Base-by-base conservation (phyloP, 2,113 vertebrate genomes). In the Cervus canadensis region DNA sequence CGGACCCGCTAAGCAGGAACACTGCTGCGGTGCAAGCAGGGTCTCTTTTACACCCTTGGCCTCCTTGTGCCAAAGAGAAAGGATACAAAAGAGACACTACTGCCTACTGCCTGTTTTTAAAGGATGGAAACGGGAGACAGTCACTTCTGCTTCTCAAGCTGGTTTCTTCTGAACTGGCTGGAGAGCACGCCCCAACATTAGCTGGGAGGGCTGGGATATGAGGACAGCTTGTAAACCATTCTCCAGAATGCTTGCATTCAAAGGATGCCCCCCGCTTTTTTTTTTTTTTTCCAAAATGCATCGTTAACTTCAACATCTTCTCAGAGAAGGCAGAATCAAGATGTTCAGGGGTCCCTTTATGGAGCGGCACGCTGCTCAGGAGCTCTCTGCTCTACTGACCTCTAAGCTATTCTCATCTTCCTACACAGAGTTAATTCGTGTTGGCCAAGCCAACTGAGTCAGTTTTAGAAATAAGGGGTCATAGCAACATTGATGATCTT, bases 11-110 rank as follows among this genome's bases (percentile, higher is more conserved):
- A 11, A 19, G 23, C 3, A 43, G 59, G 23, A 48, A 23, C 10
- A 1, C 14, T 0, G 15, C 30, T n/a, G 62, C 25, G 21, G 64
- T 25, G 5, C 57, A 57, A 1, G 45, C 2, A 2, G 3, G 43
- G 33, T 26, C 30, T 28, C 57, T 52, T 54, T 48, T 9, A 74
- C 7, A 74, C 23, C 8, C 13, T 90, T 87, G 84, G 59, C 67
- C 36, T 57, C 40, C 19, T 23, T 11, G 25, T 36, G 23, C 17
- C 76, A 14, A n/a, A 19, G 36, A 16, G 33, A 48, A 95, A 36
- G 56, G 6, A 17, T 3, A 76, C 14, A 26, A 40, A 71, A 21
- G 10, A 87, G 56, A 79, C 17, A 23, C 48, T 45, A 45, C 43
- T 25, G 25, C 23, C 40, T 83, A 8, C 28, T 11, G n/a, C 17